Evolutionary conservation across 2,797 vertebrate species (phyloP).

Genomic region (Ctenosaura bakeri): DNA sequence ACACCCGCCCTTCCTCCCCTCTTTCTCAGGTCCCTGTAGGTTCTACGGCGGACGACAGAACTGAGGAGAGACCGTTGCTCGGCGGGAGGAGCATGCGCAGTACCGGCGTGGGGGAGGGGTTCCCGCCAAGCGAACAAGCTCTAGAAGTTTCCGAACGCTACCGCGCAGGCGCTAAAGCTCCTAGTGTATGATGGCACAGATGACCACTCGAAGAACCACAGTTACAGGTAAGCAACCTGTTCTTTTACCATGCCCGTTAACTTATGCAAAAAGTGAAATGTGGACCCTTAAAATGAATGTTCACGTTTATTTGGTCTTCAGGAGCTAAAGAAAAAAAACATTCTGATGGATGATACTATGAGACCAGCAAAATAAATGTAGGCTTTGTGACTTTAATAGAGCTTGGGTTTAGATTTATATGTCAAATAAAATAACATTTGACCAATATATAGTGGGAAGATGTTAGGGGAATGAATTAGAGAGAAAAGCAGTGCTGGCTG

Average conservation of each 20-base stretch:
- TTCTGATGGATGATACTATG: slow-evolving; percentile 46
- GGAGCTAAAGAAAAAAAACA: neutral
- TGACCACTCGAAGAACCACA: too few species aligned
- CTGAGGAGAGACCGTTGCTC: too few species aligned
- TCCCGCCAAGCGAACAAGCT: too few species aligned
- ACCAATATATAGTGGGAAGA: slow-evolving; percentile 7
- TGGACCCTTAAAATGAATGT: slow-evolving; percentile 2
- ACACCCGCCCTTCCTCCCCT: too few species aligned
- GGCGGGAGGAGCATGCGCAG: too few species aligned
- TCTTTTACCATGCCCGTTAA: neutral
- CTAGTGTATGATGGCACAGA: too few species aligned
- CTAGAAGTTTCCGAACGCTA: too few species aligned
- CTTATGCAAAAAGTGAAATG: slow-evolving; percentile 22
- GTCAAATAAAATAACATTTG: slow-evolving; percentile 50
- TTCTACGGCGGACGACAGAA: too few species aligned
- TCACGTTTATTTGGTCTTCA: slow-evolving; percentile 35
- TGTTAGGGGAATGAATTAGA: slow-evolving; percentile 26
- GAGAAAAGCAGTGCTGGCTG: slow-evolving; percentile 10
- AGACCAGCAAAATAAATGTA: slow-evolving; percentile 46
- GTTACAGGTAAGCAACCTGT: too few species aligned
- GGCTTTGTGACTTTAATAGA: slow-evolving; percentile 53
- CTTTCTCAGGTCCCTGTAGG: too few species aligned
- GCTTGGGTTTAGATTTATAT: slow-evolving; percentile 55
- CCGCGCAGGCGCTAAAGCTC: too few species aligned
- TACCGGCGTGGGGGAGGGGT: too few species aligned